Evolutionary conservation across 2,888 invertebrate genomes (phyloP).

Genomic region (Drosophila subsilvestris): DNA sequence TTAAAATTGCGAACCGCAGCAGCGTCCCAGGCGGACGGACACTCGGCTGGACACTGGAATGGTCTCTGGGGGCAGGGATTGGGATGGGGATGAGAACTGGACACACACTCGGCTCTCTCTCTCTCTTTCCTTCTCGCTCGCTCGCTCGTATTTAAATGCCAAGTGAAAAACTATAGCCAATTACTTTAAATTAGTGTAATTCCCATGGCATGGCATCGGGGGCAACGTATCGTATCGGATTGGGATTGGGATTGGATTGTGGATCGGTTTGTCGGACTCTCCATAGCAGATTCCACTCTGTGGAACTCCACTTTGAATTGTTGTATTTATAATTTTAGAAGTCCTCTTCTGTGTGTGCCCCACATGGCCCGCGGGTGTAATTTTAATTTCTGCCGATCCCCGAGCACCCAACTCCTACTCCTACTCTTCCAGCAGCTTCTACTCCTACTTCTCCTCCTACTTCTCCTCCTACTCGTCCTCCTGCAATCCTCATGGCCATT

Average conservation of each 20-base stretch:
- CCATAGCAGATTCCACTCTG: not conserved
- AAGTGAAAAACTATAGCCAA: constrained; percentile 82
- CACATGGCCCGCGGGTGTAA: constrained; percentile 79
- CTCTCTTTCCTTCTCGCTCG: constrained; percentile 42
- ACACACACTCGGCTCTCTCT: constrained; percentile 18
- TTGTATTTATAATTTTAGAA: constrained; percentile 54
- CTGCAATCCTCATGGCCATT: constrained; percentile 1
- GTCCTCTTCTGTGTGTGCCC: constrained; percentile 12
- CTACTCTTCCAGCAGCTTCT: constrained; percentile 16
- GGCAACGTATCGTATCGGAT: constrained; percentile 1
- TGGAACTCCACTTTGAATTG: constrained; percentile 35
- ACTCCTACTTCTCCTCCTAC: constrained; percentile 1
- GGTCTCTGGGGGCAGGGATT: constrained; percentile 2
- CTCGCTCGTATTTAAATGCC: constrained; percentile 80
- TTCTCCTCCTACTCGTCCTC: constrained; percentile 2
- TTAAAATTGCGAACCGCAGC: constrained; percentile 80
- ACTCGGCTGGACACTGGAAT: constrained; percentile 23
- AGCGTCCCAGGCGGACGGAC: constrained; percentile 8
- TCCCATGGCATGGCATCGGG: constrained; percentile 74
- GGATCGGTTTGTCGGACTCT: constrained; percentile 33
- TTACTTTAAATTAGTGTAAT: constrained; percentile 84
- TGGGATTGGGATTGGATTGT: constrained; percentile 38
- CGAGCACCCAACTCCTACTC: constrained; percentile 6
- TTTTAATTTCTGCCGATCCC: constrained; percentile 76
- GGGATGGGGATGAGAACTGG: constrained; percentile 6